phyloP scores from a whole-genome alignment of 2,797 vertebrate genomes.

The Pristis pectinata region DNA sequence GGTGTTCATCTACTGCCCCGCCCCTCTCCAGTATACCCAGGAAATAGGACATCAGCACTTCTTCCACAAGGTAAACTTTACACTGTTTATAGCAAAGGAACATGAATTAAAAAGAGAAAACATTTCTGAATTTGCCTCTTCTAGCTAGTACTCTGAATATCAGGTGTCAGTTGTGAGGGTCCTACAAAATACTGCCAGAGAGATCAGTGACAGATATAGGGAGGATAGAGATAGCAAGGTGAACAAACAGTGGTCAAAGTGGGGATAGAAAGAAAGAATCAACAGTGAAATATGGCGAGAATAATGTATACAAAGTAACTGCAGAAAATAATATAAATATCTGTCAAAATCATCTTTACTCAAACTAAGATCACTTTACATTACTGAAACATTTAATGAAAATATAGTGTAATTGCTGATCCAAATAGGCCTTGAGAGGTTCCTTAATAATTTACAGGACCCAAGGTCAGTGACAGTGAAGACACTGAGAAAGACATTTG shows the following conservation, averaged over 20 bases:
- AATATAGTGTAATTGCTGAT: not conserved
- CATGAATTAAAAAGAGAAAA: not conserved
- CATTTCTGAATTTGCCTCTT: not conserved
- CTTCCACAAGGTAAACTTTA: constrained; percentile 93
- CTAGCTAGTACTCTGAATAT: not conserved
- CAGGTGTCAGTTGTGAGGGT: not conserved
- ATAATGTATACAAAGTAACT: not conserved
- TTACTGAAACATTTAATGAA: not conserved
- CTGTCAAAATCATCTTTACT: not conserved
- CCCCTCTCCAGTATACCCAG: constrained; percentile 77
- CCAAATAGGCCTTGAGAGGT: not conserved
- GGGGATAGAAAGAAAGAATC: not conserved
- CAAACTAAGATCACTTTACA: not conserved
- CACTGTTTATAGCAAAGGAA: constrained; percentile 59
- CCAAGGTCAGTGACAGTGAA: not conserved
- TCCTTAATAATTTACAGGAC: not conserved
- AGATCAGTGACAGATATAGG: not conserved
- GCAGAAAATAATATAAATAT: not conserved
- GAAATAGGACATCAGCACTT: constrained; percentile 89
- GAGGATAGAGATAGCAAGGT: no score
- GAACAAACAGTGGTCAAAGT: not conserved
- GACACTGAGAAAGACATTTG: not conserved
- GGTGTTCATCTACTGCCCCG: constrained; percentile 73
- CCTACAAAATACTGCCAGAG: not conserved
- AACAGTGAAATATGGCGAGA: not conserved